These are phyloP conservation scores for Trachops cirrhosus DNA, from an alignment of 2,797 vertebrate genomes.

Conservation along the genomic window DNA sequence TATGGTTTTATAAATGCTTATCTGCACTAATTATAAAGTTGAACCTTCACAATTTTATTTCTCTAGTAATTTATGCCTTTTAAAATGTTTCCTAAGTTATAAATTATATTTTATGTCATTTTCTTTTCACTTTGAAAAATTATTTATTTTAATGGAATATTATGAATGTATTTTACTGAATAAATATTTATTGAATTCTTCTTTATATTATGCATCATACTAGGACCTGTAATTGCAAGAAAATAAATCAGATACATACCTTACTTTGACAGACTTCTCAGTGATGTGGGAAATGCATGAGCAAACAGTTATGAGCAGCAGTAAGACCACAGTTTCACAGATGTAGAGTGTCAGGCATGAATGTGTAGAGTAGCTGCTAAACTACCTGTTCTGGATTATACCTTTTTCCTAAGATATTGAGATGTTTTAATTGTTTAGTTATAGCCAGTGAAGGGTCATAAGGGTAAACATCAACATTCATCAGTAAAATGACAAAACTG, in stretches of 20 bases:
- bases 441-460: background rate
- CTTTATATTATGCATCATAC: background rate
- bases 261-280: background rate
- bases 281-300: background rate
- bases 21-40: background rate
- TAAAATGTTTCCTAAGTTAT: background rate
- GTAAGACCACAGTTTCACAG: background rate
- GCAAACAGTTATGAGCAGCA: background rate
- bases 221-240: background rate
- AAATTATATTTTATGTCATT: background rate
- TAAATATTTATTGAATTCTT: background rate
- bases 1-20: background rate
- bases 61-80: background rate
- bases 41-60: background rate
- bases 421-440: background rate
- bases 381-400: background rate
- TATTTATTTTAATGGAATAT: background rate
- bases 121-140: background rate
- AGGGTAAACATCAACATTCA: background rate
- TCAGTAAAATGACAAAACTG: background rate
- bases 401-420: background rate
- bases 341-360: too few relatives aligned
- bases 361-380: background rate
- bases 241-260: background rate
- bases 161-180: background rate